Conservation (phyloP, 2,113 vertebrate genomes). For the Axis porcinus region DNA sequence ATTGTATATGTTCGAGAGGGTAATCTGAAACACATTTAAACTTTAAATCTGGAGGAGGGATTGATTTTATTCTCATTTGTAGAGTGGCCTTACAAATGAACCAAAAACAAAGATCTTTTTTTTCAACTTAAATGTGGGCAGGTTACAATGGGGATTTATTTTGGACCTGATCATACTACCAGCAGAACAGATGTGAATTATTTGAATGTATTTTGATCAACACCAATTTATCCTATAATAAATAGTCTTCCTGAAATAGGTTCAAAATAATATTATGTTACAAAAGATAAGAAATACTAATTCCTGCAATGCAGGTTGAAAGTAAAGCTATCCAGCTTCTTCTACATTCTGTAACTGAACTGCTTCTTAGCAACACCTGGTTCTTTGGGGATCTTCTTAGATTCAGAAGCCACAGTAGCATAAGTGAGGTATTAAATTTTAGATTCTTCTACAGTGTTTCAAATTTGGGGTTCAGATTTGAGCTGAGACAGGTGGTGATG, state of each 20-base stretch:
- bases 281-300: neutral
- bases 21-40: slow-evolving; percentile 69
- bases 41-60: slow-evolving; percentile 54
- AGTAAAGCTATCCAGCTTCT: slow-evolving; percentile 36
- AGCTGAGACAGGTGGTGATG: slow-evolving; percentile 50
- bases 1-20: slow-evolving; percentile 36
- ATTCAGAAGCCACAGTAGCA: neutral
- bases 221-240: neutral
- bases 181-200: neutral
- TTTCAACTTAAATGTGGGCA: neutral
- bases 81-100: slow-evolving; percentile 64
- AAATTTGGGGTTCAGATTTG: slow-evolving; percentile 61
- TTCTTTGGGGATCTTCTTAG: neutral
- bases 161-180: neutral
- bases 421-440: slow-evolving; percentile 39
- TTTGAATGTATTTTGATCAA: neutral
- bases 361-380: neutral
- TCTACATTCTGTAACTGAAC: neutral
- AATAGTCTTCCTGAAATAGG: neutral
- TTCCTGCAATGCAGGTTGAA: neutral
- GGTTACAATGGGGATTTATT: neutral
- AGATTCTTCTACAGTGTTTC: slow-evolving; percentile 51
- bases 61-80: slow-evolving; percentile 50
- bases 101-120: slow-evolving; percentile 20
- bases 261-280: neutral